These are phyloP conservation scores for Ornithoptera alexandrae DNA, from an alignment of 2,888 invertebrate species.

Conservation along the genomic window DNA sequence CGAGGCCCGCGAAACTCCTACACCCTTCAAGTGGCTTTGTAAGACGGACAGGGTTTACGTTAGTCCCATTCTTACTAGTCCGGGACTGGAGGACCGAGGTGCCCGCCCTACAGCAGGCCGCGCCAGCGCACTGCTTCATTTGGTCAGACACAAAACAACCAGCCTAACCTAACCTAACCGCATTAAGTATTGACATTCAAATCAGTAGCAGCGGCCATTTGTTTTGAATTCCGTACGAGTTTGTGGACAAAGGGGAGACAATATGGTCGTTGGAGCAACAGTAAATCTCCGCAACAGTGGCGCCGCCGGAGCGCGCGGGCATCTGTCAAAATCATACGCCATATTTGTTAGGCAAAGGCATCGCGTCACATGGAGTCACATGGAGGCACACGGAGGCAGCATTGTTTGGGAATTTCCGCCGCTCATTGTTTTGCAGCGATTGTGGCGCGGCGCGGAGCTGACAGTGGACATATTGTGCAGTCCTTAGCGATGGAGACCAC, in stretches of 20 bases:
- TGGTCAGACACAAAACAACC: constrained; percentile 69
- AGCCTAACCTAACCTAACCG: constrained; percentile 65
- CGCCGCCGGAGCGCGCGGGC: constrained; percentile 65
- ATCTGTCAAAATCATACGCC: constrained; percentile 70
- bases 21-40: too few species aligned
- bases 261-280: constrained; percentile 76
- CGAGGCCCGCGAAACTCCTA: too few species aligned
- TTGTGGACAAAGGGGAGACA: constrained; percentile 62
- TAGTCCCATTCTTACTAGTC: too few species aligned
- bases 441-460: constrained; percentile 15
- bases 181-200: constrained; percentile 76
- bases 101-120: too few species aligned
- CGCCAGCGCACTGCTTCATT: constrained; percentile 42
- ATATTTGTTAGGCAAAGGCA: constrained; percentile 55
- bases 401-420: constrained; percentile 22
- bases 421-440: constrained; percentile 26
- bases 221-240: constrained; percentile 71
- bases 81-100: too few species aligned
- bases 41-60: too few species aligned
- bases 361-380: constrained; percentile 21
- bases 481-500: background rate
- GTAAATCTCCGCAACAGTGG: constrained; percentile 72
- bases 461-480: constrained; percentile 26
- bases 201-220: constrained; percentile 74
- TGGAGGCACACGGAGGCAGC: constrained; percentile 1